Conservation (phyloP, 2,888 invertebrate species). For the Meiosimyza platycephala region DNA sequence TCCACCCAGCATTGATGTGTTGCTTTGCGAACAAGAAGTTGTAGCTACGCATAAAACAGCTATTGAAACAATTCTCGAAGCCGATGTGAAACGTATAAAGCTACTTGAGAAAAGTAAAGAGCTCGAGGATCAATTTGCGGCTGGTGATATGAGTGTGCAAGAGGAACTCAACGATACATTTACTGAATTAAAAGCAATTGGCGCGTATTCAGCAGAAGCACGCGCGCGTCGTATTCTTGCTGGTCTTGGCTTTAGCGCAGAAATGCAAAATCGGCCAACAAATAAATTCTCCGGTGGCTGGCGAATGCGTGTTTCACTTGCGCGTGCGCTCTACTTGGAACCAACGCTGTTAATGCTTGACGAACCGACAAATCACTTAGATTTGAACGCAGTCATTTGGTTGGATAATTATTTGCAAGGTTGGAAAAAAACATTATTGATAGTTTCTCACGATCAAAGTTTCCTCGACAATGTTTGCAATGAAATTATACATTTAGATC, state of each 20-base stretch:
- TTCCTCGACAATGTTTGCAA: slow-evolving; percentile 99
- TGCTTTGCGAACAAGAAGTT: slow-evolving; percentile 98
- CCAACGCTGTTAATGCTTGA: slow-evolving; percentile 97
- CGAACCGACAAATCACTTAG: slow-evolving; percentile 99
- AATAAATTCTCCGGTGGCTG: slow-evolving; percentile 95
- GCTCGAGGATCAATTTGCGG: slow-evolving; percentile 79
- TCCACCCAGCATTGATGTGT: slow-evolving; percentile 93
- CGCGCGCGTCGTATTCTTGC: slow-evolving; percentile 95
- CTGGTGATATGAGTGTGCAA: slow-evolving; percentile 80
- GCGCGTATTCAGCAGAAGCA: slow-evolving; percentile 98
- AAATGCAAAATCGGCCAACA: slow-evolving; percentile 91
- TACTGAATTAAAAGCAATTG: slow-evolving; percentile 94
- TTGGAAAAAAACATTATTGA: slow-evolving; percentile 98
- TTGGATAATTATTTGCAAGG: slow-evolving; percentile 97
- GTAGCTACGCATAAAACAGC: slow-evolving; percentile 94
- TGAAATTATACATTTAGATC: slow-evolving; percentile 97
- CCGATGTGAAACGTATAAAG: slow-evolving; percentile 88
- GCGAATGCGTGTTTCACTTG: slow-evolving; percentile 99
- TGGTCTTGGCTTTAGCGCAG: slow-evolving; percentile 92
- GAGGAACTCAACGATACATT: slow-evolving; percentile 90
- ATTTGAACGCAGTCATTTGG: slow-evolving; percentile 99
- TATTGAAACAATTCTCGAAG: slow-evolving; percentile 91
- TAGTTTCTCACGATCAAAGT: slow-evolving; percentile 99
- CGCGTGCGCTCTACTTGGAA: slow-evolving; percentile 95
- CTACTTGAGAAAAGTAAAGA: slow-evolving; percentile 86